Base-by-base conservation (phyloP, 2,797 vertebrate genomes). In the Champsocephalus esox region DNA sequence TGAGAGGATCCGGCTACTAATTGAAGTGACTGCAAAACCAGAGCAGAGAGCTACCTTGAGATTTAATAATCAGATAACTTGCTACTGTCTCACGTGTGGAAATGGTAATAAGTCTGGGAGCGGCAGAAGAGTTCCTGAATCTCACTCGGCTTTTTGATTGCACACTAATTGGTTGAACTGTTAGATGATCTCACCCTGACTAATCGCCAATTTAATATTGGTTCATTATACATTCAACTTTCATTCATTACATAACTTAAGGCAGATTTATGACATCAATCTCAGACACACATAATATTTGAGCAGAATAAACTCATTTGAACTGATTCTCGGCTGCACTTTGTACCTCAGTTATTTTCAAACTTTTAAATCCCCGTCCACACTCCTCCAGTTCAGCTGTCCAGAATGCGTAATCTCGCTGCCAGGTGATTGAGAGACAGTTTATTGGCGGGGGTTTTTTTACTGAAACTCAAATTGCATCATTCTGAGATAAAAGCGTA, bases 31-130 rank as follows among this genome's bases (percentile, higher is more conserved):
- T 79, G 65, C 45, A 65, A 76, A 86, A 76, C 45, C 72, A 79
- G 75, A 81, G 75, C 80, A 54, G 65, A 78, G 76, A 77, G 60
- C 73, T 82, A 90, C 91, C 87, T 87, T 81, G 65, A 90, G 89
- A 91, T 92, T 89, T 87, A 84, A 84, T 89, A 84, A 86, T 75
- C 79, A 82, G 91, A 92, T 92, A 89, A 80, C 19, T 86, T 55
- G 55, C 44, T 32, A 70, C 62, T 34, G 64, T 44, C 66, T 87
- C 66, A 50, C 46, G 68, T 72, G 56, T 77, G 77, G 61, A 84
- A 71, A 68, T 62, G 54, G 71, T 75, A 38, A 84, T 82, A 50
- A 61, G 60, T 83, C 65, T 67, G 66, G 12, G 49, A 79, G 79
- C 62, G 9, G 32, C 24, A 34, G 17, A 48, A 56, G 12, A 79